These are phyloP conservation scores for Rugalucina vietnamica DNA, from an alignment of 2,888 invertebrate genomes.

Conservation along the genomic window DNA sequence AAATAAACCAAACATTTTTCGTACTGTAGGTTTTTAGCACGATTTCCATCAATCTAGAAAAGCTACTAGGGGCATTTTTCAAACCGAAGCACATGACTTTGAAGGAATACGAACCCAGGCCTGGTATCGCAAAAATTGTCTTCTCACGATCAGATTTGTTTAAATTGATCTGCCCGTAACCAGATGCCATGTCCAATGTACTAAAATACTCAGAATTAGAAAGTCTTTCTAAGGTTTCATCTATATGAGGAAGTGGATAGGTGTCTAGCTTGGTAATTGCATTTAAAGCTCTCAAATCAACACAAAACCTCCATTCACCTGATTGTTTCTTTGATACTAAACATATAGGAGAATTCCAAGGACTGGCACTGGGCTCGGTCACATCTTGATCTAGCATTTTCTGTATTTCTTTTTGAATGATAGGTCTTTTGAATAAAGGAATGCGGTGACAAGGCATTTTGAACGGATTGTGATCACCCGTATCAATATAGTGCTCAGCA, in stretches of 20 bases:
- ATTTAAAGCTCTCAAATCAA: slow-evolving; percentile 12
- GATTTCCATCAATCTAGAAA: slow-evolving; percentile 19
- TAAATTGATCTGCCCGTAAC: slow-evolving; percentile 10
- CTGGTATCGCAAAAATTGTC: not conserved
- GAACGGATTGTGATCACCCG: not conserved
- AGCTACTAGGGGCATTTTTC: slow-evolving; percentile 14
- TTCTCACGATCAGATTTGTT: not conserved
- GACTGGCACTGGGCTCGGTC: slow-evolving; percentile 23
- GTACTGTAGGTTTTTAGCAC: slow-evolving; percentile 13
- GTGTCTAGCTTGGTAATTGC: slow-evolving; percentile 10
- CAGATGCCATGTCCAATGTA: slow-evolving; percentile 23
- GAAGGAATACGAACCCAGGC: slow-evolving; percentile 11
- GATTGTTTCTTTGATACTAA: slow-evolving; percentile 17
- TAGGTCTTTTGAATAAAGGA: not conserved
- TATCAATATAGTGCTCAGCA: not conserved
- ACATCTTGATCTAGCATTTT: slow-evolving; percentile 21
- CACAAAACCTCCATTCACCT: slow-evolving; percentile 7
- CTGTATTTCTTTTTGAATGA: slow-evolving; percentile 13
- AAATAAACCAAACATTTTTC: slow-evolving; percentile 21
- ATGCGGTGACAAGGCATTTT: not conserved
- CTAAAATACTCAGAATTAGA: slow-evolving; percentile 7
- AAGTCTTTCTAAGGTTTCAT: not conserved
- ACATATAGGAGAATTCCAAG: slow-evolving; percentile 13
- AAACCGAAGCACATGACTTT: slow-evolving; percentile 31
- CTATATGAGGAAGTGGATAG: slow-evolving; percentile 8